phyloP scores from a whole-genome alignment of 2,888 invertebrate genomes.

The Papilio demoleus region DNA sequence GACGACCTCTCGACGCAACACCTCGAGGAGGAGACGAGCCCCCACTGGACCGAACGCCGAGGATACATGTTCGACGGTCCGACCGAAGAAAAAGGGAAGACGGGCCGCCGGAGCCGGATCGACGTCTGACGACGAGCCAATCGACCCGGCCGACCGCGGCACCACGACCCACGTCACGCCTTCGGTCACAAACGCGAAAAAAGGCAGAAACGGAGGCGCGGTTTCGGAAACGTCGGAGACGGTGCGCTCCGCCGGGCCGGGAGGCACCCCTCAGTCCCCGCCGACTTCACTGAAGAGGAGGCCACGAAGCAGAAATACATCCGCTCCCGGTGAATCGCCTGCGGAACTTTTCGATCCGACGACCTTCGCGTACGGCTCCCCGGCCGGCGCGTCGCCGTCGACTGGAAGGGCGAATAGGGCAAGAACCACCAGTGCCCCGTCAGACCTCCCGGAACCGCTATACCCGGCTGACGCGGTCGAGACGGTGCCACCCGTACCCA shows the following conservation, averaged over 20 bases:
- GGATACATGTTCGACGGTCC: background rate
- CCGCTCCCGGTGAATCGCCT: background rate
- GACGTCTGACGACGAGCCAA: background rate
- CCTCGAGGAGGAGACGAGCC: too few relatives aligned
- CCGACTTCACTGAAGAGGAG: background rate
- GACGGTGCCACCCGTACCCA: too few relatives aligned
- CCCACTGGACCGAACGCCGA: background rate
- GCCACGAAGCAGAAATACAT: background rate
- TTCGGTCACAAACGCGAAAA: constrained; percentile 35
- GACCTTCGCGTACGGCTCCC: too few relatives aligned
- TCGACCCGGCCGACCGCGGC: constrained; percentile 38
- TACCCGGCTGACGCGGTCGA: background rate
- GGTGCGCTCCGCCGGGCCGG: background rate
- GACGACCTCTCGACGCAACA: background rate
- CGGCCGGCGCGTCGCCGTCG: background rate
- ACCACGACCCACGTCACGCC: constrained; percentile 47
- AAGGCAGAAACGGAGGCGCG: background rate
- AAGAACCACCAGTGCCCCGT: too few relatives aligned
- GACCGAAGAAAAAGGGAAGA: constrained; percentile 1
- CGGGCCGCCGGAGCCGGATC: background rate
- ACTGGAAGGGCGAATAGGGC: background rate
- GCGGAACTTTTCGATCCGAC: background rate
- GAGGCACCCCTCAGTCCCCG: background rate
- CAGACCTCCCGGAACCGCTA: background rate
- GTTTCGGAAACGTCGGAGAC: background rate